phyloP scores from a whole-genome alignment of 1,140 invertebrate genomes.

The Brachystomella parvula region DNA sequence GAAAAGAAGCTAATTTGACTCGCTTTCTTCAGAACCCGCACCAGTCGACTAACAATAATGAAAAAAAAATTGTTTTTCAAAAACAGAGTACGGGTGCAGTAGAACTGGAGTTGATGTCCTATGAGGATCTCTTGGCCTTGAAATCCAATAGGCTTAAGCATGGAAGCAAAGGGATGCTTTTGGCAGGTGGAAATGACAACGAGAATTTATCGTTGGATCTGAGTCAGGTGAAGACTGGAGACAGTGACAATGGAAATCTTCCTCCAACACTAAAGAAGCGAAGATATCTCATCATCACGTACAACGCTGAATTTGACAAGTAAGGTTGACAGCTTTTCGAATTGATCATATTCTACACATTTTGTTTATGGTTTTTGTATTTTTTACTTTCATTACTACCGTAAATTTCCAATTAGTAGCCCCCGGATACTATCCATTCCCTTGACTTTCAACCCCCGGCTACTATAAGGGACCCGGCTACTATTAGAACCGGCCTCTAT shows the following conservation, averaged over 20 bases:
- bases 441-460: too few relatives aligned
- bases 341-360: too few relatives aligned
- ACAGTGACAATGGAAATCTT: neutral
- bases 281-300: constrained; percentile 45
- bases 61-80: neutral
- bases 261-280: neutral
- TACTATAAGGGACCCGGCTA: too few relatives aligned
- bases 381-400: too few relatives aligned
- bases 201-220: neutral
- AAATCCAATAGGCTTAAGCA: constrained; percentile 34
- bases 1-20: neutral
- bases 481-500: too few relatives aligned
- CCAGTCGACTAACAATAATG: neutral
- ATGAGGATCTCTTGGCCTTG: constrained; percentile 44
- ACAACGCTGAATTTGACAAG: constrained; percentile 46
- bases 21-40: neutral
- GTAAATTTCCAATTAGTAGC: too few relatives aligned
- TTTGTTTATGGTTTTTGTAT: too few relatives aligned
- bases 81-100: constrained; percentile 35
- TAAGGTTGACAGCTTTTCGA: constrained; percentile 26
- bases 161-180: neutral
- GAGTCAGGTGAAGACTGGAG: neutral
- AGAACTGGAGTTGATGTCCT: constrained; percentile 43
- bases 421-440: too few relatives aligned
- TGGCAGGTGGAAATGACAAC: neutral